Percentiles rank a stretch among this genome's conserved stretches.
phyloP scores from a whole-genome alignment of 2,113 vertebrate species.

The Bufo bufo region DNA sequence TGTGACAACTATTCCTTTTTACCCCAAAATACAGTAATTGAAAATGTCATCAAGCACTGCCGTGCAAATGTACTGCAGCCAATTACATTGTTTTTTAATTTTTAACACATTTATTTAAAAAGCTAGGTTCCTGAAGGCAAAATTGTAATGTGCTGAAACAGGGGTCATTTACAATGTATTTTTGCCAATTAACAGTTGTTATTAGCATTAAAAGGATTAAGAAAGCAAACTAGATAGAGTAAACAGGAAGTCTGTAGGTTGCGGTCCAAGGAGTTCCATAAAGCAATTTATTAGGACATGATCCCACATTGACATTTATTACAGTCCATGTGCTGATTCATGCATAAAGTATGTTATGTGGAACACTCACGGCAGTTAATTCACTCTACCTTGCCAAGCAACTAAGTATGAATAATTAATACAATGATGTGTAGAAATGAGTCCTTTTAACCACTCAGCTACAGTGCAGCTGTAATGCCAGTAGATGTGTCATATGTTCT shows the following conservation, averaged over 20 bases:
- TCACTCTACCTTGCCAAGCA: constrained; percentile 2
- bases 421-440: constrained; percentile 12
- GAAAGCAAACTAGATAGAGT: background rate
- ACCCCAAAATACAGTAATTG: too few species aligned
- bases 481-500: background rate
- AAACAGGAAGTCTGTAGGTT: background rate
- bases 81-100: background rate
- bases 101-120: background rate
- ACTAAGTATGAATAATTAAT: constrained; percentile 7
- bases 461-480: background rate
- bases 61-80: background rate
- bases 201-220: background rate
- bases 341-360: background rate
- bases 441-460: background rate
- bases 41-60: background rate
- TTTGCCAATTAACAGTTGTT: background rate
- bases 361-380: background rate
- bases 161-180: background rate
- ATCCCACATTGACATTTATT: background rate
- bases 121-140: background rate
- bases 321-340: constrained; percentile 18
- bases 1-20: too few species aligned
- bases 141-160: background rate
- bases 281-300: background rate
- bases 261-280: background rate